These are phyloP conservation scores for Penaeus monodon DNA, from an alignment of 2,888 invertebrate genomes.

Conservation along the genomic window DNA sequence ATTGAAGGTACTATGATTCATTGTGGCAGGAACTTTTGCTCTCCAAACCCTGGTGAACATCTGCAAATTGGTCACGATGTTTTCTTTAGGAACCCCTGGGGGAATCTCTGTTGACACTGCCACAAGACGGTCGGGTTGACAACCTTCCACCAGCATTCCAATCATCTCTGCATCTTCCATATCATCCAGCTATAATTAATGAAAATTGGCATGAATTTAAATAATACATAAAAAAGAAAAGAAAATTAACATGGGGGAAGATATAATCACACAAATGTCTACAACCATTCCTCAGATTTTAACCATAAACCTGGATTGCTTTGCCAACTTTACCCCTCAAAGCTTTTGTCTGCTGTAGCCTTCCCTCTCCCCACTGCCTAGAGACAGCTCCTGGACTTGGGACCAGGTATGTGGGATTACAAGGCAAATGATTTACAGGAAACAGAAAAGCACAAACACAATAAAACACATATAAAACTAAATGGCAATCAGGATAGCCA, in stretches of 20 bases:
- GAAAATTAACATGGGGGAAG: too few relatives aligned
- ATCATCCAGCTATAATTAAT: slow-evolving; percentile 78
- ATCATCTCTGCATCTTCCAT: slow-evolving; percentile 85
- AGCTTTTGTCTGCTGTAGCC: too few relatives aligned
- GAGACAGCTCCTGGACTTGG: background rate
- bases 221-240: background rate
- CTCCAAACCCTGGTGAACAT: slow-evolving; percentile 88
- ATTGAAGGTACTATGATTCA: slow-evolving; percentile 62
- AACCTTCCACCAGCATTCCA: slow-evolving; percentile 80
- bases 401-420: background rate
- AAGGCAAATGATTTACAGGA: background rate
- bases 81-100: slow-evolving; percentile 78
- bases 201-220: too few relatives aligned
- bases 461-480: background rate
- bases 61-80: slow-evolving; percentile 80
- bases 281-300: too few relatives aligned
- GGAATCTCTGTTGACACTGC: slow-evolving; percentile 83
- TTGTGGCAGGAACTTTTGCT: slow-evolving; percentile 68
- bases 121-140: slow-evolving; percentile 82
- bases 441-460: slow-evolving; percentile 9
- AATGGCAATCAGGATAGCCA: too few relatives aligned
- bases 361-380: too few relatives aligned
- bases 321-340: too few relatives aligned
- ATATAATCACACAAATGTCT: too few relatives aligned
- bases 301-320: too few relatives aligned